Conservation (phyloP, 2,113 vertebrate species). For the Melanostigma gelatinosum region DNA sequence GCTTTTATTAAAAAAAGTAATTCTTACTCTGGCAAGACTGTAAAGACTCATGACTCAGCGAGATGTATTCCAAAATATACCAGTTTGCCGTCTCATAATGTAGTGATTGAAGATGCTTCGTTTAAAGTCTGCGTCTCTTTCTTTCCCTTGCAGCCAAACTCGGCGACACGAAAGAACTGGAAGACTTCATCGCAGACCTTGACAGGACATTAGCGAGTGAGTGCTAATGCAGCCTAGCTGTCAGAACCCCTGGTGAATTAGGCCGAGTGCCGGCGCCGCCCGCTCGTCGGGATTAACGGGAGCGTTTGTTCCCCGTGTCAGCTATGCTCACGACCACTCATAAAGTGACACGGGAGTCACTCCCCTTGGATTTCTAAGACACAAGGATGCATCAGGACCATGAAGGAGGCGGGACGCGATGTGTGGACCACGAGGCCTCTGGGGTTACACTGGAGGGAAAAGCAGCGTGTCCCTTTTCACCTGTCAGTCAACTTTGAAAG, state of each 20-base stretch:
- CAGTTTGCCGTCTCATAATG: background rate
- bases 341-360: slow-evolving; percentile 33
- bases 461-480: slow-evolving; percentile 35
- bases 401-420: slow-evolving; percentile 1
- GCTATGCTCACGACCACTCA: slow-evolving; percentile 38
- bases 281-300: background rate
- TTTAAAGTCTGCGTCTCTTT: background rate
- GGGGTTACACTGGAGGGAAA: slow-evolving; percentile 23
- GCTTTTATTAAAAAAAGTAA: background rate
- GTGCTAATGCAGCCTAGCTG: slow-evolving; percentile 65
- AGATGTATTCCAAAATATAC: background rate
- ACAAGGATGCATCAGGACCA: slow-evolving; percentile 26
- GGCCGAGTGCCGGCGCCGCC: slow-evolving; percentile 1
- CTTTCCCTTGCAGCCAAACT: slow-evolving; percentile 88
- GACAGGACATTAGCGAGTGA: slow-evolving; percentile 96
- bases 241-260: slow-evolving; percentile 38
- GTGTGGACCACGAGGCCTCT: slow-evolving; percentile 17
- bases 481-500: slow-evolving; percentile 15
- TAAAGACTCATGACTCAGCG: background rate
- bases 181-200: slow-evolving; percentile 98
- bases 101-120: background rate
- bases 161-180: slow-evolving; percentile 97
- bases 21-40: background rate
- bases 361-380: slow-evolving; percentile 33
- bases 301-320: slow-evolving; percentile 19